Percentiles rank a stretch among this genome's conserved stretches.
These are phyloP conservation scores for Bombycilla garrulus DNA, from an alignment of 2,113 vertebrate species.

Conservation along the genomic window DNA sequence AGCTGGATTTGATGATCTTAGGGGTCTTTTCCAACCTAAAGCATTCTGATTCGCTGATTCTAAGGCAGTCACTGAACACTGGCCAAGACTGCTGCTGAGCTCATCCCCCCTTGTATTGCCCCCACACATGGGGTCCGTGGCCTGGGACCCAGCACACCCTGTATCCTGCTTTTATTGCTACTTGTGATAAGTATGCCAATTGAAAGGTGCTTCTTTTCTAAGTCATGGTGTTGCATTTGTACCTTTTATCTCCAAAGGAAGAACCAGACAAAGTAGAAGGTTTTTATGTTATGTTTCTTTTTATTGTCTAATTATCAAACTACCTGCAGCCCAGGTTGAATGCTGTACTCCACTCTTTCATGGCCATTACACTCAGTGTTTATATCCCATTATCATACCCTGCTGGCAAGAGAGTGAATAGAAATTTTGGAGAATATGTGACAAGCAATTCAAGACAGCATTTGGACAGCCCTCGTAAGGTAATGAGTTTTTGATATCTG, in stretches of 20 bases:
- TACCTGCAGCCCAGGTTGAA: background rate
- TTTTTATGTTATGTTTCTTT: background rate
- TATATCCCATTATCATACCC: background rate
- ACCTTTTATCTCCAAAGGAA: background rate
- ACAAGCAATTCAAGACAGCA: background rate
- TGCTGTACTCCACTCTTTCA: background rate
- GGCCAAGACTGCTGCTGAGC: background rate
- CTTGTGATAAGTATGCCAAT: background rate
- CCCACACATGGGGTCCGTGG: fast-evolving
- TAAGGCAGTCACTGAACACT: background rate
- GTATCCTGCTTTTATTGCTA: background rate
- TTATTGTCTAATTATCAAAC: background rate
- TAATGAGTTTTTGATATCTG: constrained; percentile 65
- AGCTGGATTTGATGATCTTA: background rate
- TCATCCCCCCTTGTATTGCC: background rate
- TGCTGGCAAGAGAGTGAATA: background rate
- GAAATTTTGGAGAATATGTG: background rate
- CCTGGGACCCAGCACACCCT: fast-evolving
- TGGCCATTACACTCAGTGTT: background rate
- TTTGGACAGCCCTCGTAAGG: constrained; percentile 21
- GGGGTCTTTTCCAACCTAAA: background rate
- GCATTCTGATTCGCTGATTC: background rate
- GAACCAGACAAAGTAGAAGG: background rate
- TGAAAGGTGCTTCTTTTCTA: background rate
- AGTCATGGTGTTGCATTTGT: fast-evolving